Evolutionary conservation across 2,113 vertebrate genomes (phyloP), one percentile per base, ranked within the genome.

Genomic region (Istiophorus platypterus): DNA sequence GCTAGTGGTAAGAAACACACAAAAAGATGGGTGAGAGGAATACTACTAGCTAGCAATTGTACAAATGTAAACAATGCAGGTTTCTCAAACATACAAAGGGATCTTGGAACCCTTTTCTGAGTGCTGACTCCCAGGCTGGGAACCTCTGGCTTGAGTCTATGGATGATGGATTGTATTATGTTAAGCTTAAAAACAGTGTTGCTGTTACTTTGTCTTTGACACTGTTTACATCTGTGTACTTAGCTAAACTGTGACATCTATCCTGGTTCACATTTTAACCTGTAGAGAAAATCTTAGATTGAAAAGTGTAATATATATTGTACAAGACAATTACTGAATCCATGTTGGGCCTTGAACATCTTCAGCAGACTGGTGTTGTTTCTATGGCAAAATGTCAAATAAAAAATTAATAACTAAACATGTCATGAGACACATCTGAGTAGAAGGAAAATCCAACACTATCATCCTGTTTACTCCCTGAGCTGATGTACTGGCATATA

Each of bases 401-500:
- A 20, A 59, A 68, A 70, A 51, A 67, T 51, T 0, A 34, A 76
- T 39, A 12, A 69, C 12, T 7, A 26, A 51, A 73, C 63, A 49
- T 62, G 52, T 72, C 51, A 51, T 7, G 42, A 24, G 27, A 45
- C 66, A 68, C 7, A 0, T 41, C 34, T 54, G 39, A 61, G 69
- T 63, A 6, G 47, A 68, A 7, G 27, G 61, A n/a, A 71, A 78
- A 68, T 51, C 39, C 1, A 54, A 51, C 57, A 42, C 4, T 4
- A 54, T 58, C 76, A 52, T 22, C 41, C 65, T 67, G 31, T 69
- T 73, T 80, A 66, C 31, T 62, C 37, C 75, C 67, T 0, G 1
- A 31, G 73, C 31, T 54, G 56, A 76, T 75, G 45, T 22, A 51
- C 47, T 69, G 70, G 45, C 56, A 70, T 61, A 56, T 72, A 70